Conservation (phyloP, 2,113 vertebrate species). For the Eira barbara region DNA sequence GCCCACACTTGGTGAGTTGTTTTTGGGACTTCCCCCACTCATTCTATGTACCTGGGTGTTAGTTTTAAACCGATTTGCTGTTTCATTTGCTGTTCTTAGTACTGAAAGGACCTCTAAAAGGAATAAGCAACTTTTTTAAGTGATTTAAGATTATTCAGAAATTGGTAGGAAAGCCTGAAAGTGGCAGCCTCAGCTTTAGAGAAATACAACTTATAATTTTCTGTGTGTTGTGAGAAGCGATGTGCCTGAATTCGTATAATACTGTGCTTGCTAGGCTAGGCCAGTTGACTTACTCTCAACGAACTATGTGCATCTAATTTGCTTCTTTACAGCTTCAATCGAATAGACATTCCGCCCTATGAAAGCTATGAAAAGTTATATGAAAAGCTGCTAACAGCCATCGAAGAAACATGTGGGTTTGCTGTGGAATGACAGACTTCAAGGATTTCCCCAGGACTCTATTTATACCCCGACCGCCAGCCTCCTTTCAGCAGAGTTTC, state of each 20-base stretch:
- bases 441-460: constrained; percentile 74
- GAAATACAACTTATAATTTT: background rate
- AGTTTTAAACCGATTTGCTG: constrained; percentile 20
- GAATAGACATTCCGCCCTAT: constrained; percentile 99
- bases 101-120: background rate
- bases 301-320: constrained; percentile 44
- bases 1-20: constrained; percentile 95
- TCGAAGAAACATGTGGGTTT: constrained; percentile 99
- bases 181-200: background rate
- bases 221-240: background rate
- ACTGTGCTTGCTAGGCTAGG: background rate
- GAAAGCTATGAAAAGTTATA: constrained; percentile 98
- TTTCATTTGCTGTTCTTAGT: background rate
- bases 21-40: background rate
- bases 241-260: background rate
- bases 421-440: constrained; percentile 92
- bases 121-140: background rate
- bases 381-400: constrained; percentile 99
- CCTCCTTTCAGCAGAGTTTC: constrained; percentile 81
- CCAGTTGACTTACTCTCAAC: background rate
- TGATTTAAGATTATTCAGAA: constrained; percentile 22
- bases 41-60: background rate
- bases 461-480: constrained; percentile 81
- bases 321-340: constrained; percentile 91
- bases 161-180: background rate